phyloP scores from a whole-genome alignment of 1,140 invertebrate genomes.

The Sarcophaga peregrina region DNA sequence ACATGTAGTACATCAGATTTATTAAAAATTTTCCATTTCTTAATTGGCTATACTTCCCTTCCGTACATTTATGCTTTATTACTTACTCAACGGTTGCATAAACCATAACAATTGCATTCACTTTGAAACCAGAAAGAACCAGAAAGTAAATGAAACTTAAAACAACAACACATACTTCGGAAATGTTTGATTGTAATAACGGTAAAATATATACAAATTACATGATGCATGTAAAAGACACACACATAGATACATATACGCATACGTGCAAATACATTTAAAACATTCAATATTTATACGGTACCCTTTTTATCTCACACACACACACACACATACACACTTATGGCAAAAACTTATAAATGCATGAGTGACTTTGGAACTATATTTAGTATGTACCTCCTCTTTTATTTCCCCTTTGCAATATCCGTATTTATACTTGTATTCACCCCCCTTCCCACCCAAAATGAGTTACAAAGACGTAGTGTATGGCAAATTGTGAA shows the following conservation, averaged over 20 bases:
- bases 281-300: background rate
- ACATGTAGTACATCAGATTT: too few relatives aligned
- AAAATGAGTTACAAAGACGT: background rate
- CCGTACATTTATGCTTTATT: too few relatives aligned
- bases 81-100: background rate
- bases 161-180: slow-evolving; percentile 17
- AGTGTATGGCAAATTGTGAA: slow-evolving; percentile 17
- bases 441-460: background rate
- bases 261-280: background rate
- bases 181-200: background rate
- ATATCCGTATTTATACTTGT: background rate
- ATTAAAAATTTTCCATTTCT: too few relatives aligned
- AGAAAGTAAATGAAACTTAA: background rate
- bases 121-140: background rate
- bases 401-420: background rate
- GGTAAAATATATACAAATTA: slow-evolving; percentile 37
- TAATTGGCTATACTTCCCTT: too few relatives aligned
- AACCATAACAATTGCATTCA: background rate
- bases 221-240: slow-evolving; percentile 11
- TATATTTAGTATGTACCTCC: background rate
- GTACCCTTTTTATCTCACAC: background rate
- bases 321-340: background rate
- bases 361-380: slow-evolving; percentile 21
- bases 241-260: background rate
- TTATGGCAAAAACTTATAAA: background rate